Conservation (phyloP, 2,888 invertebrate genomes). For the Dromius quadrimaculatus region DNA sequence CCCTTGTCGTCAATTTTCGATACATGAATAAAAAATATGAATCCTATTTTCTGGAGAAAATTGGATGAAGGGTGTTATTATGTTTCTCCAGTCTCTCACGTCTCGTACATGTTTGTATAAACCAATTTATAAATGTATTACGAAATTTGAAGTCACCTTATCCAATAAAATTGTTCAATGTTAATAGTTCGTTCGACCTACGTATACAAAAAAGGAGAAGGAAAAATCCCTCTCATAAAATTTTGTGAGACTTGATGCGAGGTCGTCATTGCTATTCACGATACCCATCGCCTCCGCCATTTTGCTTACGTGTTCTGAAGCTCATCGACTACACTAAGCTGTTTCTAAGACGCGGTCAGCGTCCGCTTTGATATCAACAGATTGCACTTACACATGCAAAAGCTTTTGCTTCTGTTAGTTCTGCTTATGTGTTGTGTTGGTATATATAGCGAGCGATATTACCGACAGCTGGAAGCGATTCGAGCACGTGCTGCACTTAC, state of each 20-base stretch:
- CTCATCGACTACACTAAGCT: slow-evolving; percentile 8
- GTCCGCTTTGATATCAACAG: slow-evolving; percentile 41
- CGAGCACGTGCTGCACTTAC: slow-evolving; percentile 30
- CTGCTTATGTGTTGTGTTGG: neutral
- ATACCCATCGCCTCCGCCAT: slow-evolving; percentile 7
- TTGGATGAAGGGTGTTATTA: too few species aligned
- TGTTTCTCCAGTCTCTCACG: too few species aligned
- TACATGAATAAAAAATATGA: slow-evolving; percentile 23
- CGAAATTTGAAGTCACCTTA: too few species aligned
- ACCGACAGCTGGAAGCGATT: slow-evolving; percentile 23
- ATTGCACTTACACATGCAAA: slow-evolving; percentile 16
- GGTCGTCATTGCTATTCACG: too few species aligned
- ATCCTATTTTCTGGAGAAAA: too few species aligned
- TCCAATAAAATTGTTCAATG: too few species aligned
- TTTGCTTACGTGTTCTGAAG: slow-evolving; percentile 25
- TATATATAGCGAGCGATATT: slow-evolving; percentile 34
- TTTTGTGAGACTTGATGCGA: too few species aligned
- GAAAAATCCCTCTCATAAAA: too few species aligned
- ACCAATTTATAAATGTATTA: too few species aligned
- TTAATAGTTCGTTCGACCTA: too few species aligned
- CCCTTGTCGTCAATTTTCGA: slow-evolving; percentile 12
- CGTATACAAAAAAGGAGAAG: too few species aligned
- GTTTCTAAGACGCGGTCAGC: slow-evolving; percentile 16
- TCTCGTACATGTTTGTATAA: too few species aligned
- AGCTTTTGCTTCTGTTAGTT: neutral